Evolutionary conservation across 1,140 invertebrate genomes (phyloP).

Genomic region (Orchesella cincta): DNA sequence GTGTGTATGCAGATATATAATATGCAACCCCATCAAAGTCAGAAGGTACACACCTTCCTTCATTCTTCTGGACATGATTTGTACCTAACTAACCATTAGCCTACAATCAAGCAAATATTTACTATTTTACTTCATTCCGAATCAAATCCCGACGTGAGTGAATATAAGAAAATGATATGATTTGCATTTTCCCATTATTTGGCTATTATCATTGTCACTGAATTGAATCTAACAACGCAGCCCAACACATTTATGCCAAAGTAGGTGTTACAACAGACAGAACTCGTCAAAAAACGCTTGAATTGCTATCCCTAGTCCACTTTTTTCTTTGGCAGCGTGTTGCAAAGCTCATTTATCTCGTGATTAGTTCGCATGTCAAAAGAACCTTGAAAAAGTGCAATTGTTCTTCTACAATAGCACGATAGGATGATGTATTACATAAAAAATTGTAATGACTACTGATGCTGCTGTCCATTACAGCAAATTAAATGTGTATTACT

Average conservation of each 20-base stretch:
- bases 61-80: neutral
- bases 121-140: neutral
- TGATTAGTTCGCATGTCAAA: neutral
- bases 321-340: too few species aligned
- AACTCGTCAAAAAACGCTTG: too few species aligned
- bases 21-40: slow-evolving; percentile 27
- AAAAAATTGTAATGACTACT: neutral
- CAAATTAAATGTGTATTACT: neutral
- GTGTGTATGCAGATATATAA: too few species aligned
- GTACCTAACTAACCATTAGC: neutral
- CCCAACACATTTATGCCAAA: too few species aligned
- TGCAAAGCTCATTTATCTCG: too few species aligned
- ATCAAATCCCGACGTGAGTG: neutral
- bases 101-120: neutral
- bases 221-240: too few species aligned
- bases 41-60: slow-evolving; percentile 11
- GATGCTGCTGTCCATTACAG: neutral
- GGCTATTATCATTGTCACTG: neutral
- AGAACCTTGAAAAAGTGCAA: slow-evolving; percentile 1
- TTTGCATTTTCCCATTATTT: neutral
- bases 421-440: neutral
- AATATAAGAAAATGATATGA: neutral
- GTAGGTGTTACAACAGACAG: too few species aligned
- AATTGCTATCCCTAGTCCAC: too few species aligned
- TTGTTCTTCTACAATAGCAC: neutral